Base-by-base conservation (phyloP, 2,113 vertebrate genomes). In the Tragelaphus scriptus region DNA sequence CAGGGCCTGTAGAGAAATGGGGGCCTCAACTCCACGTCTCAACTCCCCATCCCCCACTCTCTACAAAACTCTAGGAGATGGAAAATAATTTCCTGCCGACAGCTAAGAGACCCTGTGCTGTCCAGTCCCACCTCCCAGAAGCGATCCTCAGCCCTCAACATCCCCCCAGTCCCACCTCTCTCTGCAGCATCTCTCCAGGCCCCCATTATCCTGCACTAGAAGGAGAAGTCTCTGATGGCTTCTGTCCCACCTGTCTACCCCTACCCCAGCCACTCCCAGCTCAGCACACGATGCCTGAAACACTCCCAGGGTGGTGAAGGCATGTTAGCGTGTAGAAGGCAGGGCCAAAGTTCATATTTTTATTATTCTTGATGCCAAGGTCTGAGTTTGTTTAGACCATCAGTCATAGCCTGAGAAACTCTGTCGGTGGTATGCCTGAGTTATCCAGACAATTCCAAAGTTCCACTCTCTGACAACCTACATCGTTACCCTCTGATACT, bases 231-330 rank as follows among this genome's bases (percentile, higher is more conserved):
- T 5, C 13, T 7, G 61, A 49, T 26, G 47, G 10, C 81, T 3
- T 15, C 32, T 3, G 28, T 19, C 5, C 53, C 75, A 16, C 79
- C 21, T 7, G 12, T 3, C 82, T 32, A 21, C 1, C 4, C 28
- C 12, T 1, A 6, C 7, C 28, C 47, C 16, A 32, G 19, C 9
- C 36, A 6, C 5, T 40, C 30, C 3, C 71, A 25, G 71, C 53
- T 63, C 14, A 9, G 32, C 14, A 26, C 2, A 4, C 8, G 12
- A 4, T 1, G 12, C 68, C 6, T 3, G 32, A 16, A 49, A 53
- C 0, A 0, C 19, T 56, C 59, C 19, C 0, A 0, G 17, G 36
- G 19, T 10, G 0, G 13, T 4, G 21, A 49, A 40, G 16, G n/a
- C 30, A 1, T 0, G 3, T 11, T 21, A 16, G 6, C 2, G 2